Evolutionary conservation across 2,888 invertebrate genomes (phyloP).

Genomic region (Polyommatus icarus): DNA sequence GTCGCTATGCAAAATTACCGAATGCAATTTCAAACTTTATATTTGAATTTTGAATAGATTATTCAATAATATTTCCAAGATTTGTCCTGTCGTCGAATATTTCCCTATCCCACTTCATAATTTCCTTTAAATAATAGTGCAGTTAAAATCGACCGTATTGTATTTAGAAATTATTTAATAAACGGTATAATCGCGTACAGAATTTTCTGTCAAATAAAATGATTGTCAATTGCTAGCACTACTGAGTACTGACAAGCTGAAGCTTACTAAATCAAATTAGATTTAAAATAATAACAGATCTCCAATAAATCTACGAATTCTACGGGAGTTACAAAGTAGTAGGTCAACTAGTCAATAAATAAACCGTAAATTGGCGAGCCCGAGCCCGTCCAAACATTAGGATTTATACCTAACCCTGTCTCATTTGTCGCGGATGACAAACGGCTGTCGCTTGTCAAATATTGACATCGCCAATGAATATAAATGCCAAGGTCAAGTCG

Average conservation of each 20-base stretch:
- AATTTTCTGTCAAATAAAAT: background rate
- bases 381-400: background rate
- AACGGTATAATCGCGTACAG: no score
- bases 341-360: background rate
- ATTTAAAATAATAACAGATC: background rate
- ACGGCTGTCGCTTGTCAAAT: conserved; percentile 1
- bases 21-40: background rate
- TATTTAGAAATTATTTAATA: no score
- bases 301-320: background rate
- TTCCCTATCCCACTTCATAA: no score
- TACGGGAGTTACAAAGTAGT: background rate
- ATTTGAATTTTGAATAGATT: no score
- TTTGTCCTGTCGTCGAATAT: no score
- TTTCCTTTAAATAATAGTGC: no score
- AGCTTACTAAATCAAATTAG: no score
- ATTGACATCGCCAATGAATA: background rate
- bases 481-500: conserved; percentile 8
- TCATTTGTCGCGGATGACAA: background rate
- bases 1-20: background rate
- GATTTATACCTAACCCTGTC: background rate
- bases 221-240: background rate
- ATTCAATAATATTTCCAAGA: background rate
- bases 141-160: no score
- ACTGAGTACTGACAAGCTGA: background rate
- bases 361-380: background rate